Evolutionary conservation across 2,888 invertebrate species (phyloP).

Genomic region (Caenorhabditis uteleia): DNA sequence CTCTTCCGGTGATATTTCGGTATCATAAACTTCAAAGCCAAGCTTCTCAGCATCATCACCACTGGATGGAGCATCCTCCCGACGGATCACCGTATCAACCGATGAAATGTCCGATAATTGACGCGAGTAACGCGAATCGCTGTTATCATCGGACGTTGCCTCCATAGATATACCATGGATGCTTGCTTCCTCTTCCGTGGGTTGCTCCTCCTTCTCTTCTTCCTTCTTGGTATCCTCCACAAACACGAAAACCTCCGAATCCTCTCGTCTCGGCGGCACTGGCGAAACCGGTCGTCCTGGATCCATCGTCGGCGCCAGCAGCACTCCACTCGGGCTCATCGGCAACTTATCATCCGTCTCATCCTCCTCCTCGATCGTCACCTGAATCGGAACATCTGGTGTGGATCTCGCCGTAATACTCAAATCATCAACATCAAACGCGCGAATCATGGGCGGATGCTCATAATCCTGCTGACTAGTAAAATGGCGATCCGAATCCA

Average conservation of each 20-base stretch:
- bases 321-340: constrained; percentile 48
- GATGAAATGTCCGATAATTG: constrained; percentile 48
- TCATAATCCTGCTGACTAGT: constrained; percentile 47
- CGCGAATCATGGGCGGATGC: constrained; percentile 19
- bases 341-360: constrained; percentile 42
- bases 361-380: constrained; percentile 48
- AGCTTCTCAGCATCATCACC: constrained; percentile 27
- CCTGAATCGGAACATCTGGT: constrained; percentile 51
- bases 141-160: constrained; percentile 34
- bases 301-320: constrained; percentile 47
- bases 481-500: constrained; percentile 58
- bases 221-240: constrained; percentile 20
- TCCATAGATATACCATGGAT: constrained; percentile 46
- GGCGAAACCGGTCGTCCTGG: constrained; percentile 57
- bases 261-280: constrained; percentile 48
- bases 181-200: constrained; percentile 24
- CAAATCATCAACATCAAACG: constrained; percentile 38
- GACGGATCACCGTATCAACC: constrained; percentile 49
- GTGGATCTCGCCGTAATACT: constrained; percentile 45
- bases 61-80: constrained; percentile 9
- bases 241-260: constrained; percentile 40
- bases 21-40: constrained; percentile 44
- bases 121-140: constrained; percentile 44
- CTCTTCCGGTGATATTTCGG: constrained; percentile 18
- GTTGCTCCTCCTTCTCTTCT: constrained; percentile 6